Evolutionary conservation across 2,113 vertebrate species (phyloP).

Genomic region (Dromaius novaehollandiae): DNA sequence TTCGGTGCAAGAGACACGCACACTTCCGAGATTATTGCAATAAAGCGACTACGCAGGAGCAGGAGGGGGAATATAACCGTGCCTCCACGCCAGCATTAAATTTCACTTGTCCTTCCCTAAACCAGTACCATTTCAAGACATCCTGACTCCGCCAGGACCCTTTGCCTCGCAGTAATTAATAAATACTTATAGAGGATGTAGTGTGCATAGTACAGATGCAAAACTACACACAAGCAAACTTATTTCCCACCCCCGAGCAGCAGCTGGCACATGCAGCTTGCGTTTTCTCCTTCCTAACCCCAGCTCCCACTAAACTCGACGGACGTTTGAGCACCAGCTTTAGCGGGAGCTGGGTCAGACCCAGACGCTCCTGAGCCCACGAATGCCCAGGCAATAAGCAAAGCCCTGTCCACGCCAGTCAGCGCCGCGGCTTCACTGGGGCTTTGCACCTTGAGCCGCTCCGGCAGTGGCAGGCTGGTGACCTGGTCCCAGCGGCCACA

Average conservation of each 20-base stretch:
- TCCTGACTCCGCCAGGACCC: neutral
- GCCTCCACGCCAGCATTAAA: neutral
- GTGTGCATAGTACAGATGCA: accelerated
- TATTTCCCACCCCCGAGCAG: neutral
- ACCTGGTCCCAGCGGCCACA: neutral
- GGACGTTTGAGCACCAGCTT: accelerated
- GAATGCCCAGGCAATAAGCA: accelerated
- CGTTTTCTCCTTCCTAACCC: neutral
- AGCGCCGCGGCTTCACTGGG: accelerated
- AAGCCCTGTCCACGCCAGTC: accelerated
- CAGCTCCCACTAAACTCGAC: neutral
- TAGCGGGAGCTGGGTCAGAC: neutral
- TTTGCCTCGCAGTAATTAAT: neutral
- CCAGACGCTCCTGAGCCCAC: too few species aligned
- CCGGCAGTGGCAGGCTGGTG: neutral
- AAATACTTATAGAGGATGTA: neutral
- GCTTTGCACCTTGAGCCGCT: accelerated
- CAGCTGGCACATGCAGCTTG: accelerated
- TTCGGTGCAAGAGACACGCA: neutral
- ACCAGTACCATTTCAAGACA: neutral
- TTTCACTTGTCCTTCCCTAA: neutral
- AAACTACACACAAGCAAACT: neutral
- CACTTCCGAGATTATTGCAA: neutral
- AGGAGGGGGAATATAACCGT: neutral
- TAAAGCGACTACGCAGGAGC: accelerated